These are phyloP conservation scores for Kryptopterus vitreolus DNA, from an alignment of 2,797 vertebrate species.

Conservation along the genomic window DNA sequence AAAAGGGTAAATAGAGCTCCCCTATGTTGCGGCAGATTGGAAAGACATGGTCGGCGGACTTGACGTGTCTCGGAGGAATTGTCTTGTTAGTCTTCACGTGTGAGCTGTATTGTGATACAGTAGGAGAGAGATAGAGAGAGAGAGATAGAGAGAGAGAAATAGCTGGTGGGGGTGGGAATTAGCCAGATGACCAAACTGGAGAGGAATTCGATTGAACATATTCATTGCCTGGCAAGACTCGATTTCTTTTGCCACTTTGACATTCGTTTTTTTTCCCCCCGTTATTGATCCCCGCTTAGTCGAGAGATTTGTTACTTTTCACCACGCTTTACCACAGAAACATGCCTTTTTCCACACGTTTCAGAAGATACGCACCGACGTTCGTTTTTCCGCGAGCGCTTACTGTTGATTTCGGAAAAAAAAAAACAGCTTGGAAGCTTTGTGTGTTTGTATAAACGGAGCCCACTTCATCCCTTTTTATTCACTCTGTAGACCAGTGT, in stretches of 20 bases:
- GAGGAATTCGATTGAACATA: not conserved
- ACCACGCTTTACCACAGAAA: not conserved
- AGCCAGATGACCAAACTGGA: not conserved
- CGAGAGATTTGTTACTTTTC: not conserved
- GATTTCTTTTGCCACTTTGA: not conserved
- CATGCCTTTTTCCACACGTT: not conserved
- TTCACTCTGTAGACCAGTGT: constrained; percentile 1
- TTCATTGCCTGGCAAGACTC: not conserved
- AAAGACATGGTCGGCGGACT: not conserved
- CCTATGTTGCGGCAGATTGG: not conserved
- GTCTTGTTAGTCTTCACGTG: not conserved
- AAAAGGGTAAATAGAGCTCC: not conserved
- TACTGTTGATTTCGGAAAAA: constrained; percentile 20
- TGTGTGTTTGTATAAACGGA: constrained; percentile 8
- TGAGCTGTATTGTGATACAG: not conserved
- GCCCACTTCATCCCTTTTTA: constrained; percentile 16
- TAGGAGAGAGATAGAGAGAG: not conserved
- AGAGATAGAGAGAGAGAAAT: too few species aligned
- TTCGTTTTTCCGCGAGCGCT: not conserved
- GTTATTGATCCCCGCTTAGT: not conserved
- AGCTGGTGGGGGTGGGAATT: not conserved
- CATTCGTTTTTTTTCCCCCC: not conserved
- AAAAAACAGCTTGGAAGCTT: constrained; percentile 27
- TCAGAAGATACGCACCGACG: not conserved
- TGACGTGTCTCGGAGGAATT: not conserved